Conservation (phyloP, 2,888 invertebrate genomes). For the Cremastinae sp. region DNA sequence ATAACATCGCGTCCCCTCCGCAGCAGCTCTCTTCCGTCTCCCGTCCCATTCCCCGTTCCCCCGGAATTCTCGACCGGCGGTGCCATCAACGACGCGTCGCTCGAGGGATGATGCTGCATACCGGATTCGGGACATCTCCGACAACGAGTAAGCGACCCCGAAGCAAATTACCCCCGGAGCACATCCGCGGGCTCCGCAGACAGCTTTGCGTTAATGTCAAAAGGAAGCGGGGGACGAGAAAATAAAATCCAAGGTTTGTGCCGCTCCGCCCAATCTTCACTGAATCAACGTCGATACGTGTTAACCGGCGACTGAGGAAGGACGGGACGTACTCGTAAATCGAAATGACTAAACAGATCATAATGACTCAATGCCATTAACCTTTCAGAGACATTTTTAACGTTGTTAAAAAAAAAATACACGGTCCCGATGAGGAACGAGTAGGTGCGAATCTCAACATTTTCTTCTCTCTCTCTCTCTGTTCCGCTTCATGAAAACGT, state of each 20-base stretch:
- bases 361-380: conserved; percentile 47
- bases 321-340: conserved; percentile 36
- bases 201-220: conserved; percentile 28
- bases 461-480: neutral
- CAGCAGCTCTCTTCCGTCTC: conserved; percentile 11
- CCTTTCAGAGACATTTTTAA: conserved; percentile 47
- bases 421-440: neutral
- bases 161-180: conserved; percentile 60
- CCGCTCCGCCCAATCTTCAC: conserved; percentile 37
- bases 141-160: conserved; percentile 53
- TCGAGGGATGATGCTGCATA: conserved; percentile 62
- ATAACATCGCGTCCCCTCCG: conserved; percentile 73
- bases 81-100: conserved; percentile 62
- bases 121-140: conserved; percentile 57
- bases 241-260: conserved; percentile 55
- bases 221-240: conserved; percentile 35
- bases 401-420: conserved; percentile 16
- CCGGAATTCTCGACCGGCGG: conserved; percentile 43
- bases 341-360: conserved; percentile 28
- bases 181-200: conserved; percentile 51
- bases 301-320: conserved; percentile 10
- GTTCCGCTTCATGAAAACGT: no score
- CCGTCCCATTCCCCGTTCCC: conserved; percentile 51
- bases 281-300: conserved; percentile 42
- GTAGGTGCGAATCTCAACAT: neutral